Evolutionary conservation across 2,797 vertebrate genomes (phyloP).

Genomic region (Halcyon smyrnensis): DNA sequence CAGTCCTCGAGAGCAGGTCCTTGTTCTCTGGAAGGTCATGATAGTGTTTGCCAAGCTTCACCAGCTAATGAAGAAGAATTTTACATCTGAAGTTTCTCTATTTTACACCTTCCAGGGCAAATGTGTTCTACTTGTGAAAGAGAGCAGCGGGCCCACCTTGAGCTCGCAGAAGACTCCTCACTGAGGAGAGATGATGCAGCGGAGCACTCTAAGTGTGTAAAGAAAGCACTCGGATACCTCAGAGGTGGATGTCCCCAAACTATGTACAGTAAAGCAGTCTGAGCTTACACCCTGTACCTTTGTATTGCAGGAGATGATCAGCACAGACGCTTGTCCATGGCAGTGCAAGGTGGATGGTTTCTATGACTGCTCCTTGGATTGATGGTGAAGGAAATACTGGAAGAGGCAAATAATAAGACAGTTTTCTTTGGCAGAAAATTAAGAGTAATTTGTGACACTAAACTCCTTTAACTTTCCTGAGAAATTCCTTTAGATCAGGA

Average conservation of each 20-base stretch:
- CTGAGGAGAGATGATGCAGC: neutral
- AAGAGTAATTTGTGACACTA: neutral
- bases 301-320: neutral
- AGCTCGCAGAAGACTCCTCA: neutral
- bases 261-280: neutral
- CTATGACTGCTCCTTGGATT: neutral
- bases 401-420: neutral
- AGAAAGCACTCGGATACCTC: neutral
- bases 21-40: neutral
- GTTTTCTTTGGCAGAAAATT: neutral
- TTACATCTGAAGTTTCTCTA: constrained; percentile 83
- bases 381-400: neutral
- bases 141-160: neutral
- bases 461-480: neutral
- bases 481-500: neutral
- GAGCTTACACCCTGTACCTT: neutral
- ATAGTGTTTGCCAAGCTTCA: neutral
- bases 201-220: neutral
- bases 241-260: neutral
- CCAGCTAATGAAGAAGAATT: constrained; percentile 84
- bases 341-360: neutral
- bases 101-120: neutral
- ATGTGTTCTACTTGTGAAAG: neutral
- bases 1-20: neutral
- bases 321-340: neutral